Evolutionary conservation across 2,797 vertebrate species (phyloP).

Genomic region (Onychomys torridus): DNA sequence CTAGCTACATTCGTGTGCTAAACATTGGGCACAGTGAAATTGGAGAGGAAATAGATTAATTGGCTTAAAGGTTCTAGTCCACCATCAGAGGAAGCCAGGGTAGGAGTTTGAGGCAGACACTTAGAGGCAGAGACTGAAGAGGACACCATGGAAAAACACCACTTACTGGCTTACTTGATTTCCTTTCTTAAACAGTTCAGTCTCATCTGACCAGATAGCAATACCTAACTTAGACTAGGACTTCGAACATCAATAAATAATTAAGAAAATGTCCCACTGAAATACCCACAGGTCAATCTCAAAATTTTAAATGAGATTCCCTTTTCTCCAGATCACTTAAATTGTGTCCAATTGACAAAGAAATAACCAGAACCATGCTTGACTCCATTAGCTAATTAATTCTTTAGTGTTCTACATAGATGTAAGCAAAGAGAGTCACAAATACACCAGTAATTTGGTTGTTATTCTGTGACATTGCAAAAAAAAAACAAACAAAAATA

Average conservation of each 20-base stretch:
- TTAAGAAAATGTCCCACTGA: background rate
- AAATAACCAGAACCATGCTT: background rate
- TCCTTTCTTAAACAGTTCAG: background rate
- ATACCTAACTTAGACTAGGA: background rate
- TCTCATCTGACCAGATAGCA: background rate
- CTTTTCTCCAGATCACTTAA: background rate
- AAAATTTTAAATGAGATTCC: background rate
- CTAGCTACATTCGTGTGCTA: background rate
- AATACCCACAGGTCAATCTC: background rate
- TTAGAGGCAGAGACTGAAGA: background rate
- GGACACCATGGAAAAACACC: background rate
- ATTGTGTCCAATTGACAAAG: background rate
- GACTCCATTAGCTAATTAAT: background rate
- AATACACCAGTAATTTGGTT: background rate
- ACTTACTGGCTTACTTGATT: background rate
- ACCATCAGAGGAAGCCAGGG: background rate
- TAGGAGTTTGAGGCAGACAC: background rate
- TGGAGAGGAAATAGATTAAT: no score
- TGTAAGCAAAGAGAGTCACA: background rate
- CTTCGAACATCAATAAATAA: background rate
- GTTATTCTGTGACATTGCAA: background rate
- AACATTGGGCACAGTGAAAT: background rate
- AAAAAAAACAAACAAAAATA: slow-evolving; percentile 17
- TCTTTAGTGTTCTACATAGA: background rate
- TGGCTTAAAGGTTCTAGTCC: background rate